Evolutionary conservation across 2,888 invertebrate genomes (phyloP), one percentile per base, ranked within the genome.

Genomic region (Cephus sareptanus): DNA sequence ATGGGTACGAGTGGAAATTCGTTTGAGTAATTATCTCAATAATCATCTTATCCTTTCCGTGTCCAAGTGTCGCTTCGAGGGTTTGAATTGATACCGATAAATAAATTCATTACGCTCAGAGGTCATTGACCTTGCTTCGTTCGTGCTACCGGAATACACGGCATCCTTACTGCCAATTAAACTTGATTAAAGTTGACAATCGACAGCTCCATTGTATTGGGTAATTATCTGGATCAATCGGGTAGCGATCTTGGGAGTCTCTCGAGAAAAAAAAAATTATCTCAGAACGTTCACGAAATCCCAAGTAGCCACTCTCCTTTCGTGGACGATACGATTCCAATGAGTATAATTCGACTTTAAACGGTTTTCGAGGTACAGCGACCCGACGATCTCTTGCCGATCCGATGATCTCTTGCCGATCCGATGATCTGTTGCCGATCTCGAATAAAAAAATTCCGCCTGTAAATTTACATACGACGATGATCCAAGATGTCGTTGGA

Each of bases 171-270:
- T 79, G 82, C 81, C 83, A 85, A 83, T 85, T 83, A 85, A 82
- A 79, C 76, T 77, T 80, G 80, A 83, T 85, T 83, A 85, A 82
- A 79, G 77, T 77, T 80, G 81, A 82, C 82, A 83, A 84, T 83
- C 82, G 84, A 85, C 83, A 83, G 80, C 82, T 82, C 82, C 81
- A 84, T 83, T 84, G 81, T 81, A 73, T 73, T 40, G 79, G 77
- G 23, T 80, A 79, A 82, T 83, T 82, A 80, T 35, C 31, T 34
- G 71, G 33, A 71, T 31, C 71, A 71, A 71, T 71, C 71, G 31
- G 4, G 12, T 31, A 31, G 31, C 31, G 31, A 34, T 71, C 71
- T 12, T 56, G 2, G 23, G 56, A 56, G 56, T 23, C 1, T 23
- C 6, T 56, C 56, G 23, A 56, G 56, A 56, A 9, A 15, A 56